Base-by-base conservation (phyloP, 2,888 invertebrate genomes). In the Troglohyphantes excavatus region DNA sequence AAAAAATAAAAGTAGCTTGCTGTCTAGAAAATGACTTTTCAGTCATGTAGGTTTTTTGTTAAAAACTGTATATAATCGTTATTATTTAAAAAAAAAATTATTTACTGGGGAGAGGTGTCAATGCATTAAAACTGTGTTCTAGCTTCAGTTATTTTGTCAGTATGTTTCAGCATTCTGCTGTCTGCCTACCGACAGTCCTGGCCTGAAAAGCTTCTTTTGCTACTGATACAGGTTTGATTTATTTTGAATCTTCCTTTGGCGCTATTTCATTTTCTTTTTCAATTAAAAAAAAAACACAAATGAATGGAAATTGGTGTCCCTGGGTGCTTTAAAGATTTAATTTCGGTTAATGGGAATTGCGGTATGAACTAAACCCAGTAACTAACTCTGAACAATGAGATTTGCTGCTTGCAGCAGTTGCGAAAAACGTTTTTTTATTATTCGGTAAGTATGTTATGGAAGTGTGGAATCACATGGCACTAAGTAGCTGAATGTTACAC, bases 91-190 rank as follows among this genome's bases (percentile, higher is more conserved):
- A 33, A 6, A 53, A 68, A 21, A 61, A 33, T 53, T 68, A 23
- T 13, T 72, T 17, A 79, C 33, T 81, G 82, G 72, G 79, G 75
- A 26, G 67, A 43, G 46, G n/a, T 79, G 27, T 61, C 70, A 61
- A 70, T 72, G 68, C 72, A 43, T 79, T 67, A 21, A 67, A 79
- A 67, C 26, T 23, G 19, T 81, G 43, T 78, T 53, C 46, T 75
- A 73, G 72, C 65, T 76, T 82, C 53, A 76, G 76, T 85, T 78
- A 59, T 76, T 65, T 76, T 78, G 68, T 76, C 76, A 76, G 85
- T 78, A 53, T 88, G 39, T 88, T 88, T 88, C 88, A 88, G 88
- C 73, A 70, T 43, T 87, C 87, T 73, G 81, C 88, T 88, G 81
- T 39, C 70, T 33, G 33, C 72, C 82, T 65, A 19, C 29, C 59